Evolutionary conservation across 1,140 invertebrate species (phyloP).

Genomic region (Drosophila punjabiensis): DNA sequence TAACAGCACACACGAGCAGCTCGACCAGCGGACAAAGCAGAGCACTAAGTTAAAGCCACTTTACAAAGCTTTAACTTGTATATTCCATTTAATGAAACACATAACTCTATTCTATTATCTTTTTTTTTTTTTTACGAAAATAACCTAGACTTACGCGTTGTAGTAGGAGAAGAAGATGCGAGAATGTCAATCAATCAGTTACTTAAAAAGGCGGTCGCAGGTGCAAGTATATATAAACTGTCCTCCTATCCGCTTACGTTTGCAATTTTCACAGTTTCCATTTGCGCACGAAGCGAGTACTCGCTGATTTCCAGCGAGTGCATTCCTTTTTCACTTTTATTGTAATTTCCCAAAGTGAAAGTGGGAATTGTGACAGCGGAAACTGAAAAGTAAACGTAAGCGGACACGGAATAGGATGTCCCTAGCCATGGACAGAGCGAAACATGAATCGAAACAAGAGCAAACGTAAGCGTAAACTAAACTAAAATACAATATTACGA

Average conservation of each 20-base stretch:
- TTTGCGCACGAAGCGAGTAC: neutral
- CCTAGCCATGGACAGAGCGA: slow-evolving; percentile 37
- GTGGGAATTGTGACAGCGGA: neutral
- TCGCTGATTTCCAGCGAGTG: neutral
- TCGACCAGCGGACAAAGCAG: slow-evolving; percentile 1
- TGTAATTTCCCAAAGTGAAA: neutral
- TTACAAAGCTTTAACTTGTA: slow-evolving; percentile 66
- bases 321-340: neutral
- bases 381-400: slow-evolving; percentile 5
- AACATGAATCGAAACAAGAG: slow-evolving; percentile 43
- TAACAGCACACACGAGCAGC: slow-evolving; percentile 33
- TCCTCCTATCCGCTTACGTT: slow-evolving; percentile 4
- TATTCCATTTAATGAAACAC: slow-evolving; percentile 70
- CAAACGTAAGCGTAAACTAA: slow-evolving; percentile 25
- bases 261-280: neutral
- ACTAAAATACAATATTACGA: slow-evolving; percentile 9
- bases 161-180: slow-evolving; percentile 4
- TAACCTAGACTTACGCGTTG: slow-evolving; percentile 26
- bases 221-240: slow-evolving; percentile 10
- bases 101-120: slow-evolving; percentile 9
- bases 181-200: slow-evolving; percentile 53
- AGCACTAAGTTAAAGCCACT: slow-evolving; percentile 50
- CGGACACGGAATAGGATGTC: slow-evolving; percentile 5
- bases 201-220: slow-evolving; percentile 55
- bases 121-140: slow-evolving; percentile 18